Base-by-base conservation (phyloP, 2,113 vertebrate species). In the Galeopterus variegatus region DNA sequence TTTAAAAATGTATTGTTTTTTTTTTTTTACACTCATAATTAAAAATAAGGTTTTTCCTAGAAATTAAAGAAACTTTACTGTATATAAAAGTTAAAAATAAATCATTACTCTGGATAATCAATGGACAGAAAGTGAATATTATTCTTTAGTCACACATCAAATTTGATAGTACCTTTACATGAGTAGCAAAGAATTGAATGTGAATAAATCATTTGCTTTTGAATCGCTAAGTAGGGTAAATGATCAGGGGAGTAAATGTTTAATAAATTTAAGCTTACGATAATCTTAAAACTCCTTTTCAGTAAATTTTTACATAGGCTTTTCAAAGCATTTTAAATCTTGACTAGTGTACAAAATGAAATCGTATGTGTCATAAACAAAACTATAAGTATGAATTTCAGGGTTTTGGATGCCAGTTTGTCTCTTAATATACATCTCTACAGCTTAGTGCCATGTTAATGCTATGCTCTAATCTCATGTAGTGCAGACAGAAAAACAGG, bases 1-100 rank as follows among this genome's bases (percentile, higher is more conserved):
- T 70, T 88, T 72, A 94, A 62, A 94, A 85, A n/a, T n/a, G 12
- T 31, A 41, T 76, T 64, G 3, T 73, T 12, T 77, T 41, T 17
- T 17, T 69, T 86, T 90, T 81, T 94, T 95, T 54, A 82, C 13
- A 76, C 70, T 70, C 11, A 41, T 54, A 75, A 76, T 50, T 7
- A 54, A 33, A 33, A 89, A 54, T 88, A 77, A 84, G 75, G 13
- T 19, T 83, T 75, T 91, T 89, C 58, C 77, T 50, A 89, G 17
- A 93, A 79, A 54, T 94, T 76, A 76, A 85, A 90, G 80, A 92
- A 93, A 69, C 26, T 90, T 65, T 31, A 19, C 24, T 84, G 11
- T 84, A 75, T 24, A 88, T 94, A 91, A 91, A 92, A 94, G 77
- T 64, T 50, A 85, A 95, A 77, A 48, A 58, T 94, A 70, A 88